These are phyloP conservation scores for Trichonephila clavata DNA, from an alignment of 1,140 invertebrate species.

Conservation along the genomic window DNA sequence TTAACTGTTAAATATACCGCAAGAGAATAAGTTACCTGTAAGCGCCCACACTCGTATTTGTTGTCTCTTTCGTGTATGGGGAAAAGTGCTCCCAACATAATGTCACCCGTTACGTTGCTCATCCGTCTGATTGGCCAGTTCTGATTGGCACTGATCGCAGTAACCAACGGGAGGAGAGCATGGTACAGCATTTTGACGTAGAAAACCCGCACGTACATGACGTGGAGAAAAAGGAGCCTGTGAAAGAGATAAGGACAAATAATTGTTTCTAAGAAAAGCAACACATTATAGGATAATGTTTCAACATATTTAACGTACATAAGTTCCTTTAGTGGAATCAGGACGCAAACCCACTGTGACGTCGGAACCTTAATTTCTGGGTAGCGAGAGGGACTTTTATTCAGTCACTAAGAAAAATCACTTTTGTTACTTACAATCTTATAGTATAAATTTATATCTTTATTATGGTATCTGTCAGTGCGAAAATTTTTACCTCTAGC, in stretches of 20 bases:
- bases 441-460: no score
- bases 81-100: conserved; percentile 84
- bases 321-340: no score
- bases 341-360: no score
- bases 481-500: no score
- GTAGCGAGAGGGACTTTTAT: no score
- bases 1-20: not conserved
- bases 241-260: not conserved
- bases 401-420: no score
- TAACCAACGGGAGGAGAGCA: conserved; percentile 9
- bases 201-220: not conserved
- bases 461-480: no score
- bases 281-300: no score
- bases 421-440: no score
- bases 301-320: no score
- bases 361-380: no score
- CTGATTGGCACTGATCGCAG: not conserved
- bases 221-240: not conserved
- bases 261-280: no score
- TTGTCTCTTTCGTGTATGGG: conserved; percentile 83
- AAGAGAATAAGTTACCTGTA: conserved; percentile 81
- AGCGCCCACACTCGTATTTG: conserved; percentile 81
- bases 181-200: not conserved
- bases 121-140: conserved; percentile 78
- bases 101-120: conserved; percentile 82